Percentiles rank a stretch among this genome's conserved stretches.
Conservation (phyloP, 2,888 invertebrate genomes). For the Drosophila meridionalis region DNA sequence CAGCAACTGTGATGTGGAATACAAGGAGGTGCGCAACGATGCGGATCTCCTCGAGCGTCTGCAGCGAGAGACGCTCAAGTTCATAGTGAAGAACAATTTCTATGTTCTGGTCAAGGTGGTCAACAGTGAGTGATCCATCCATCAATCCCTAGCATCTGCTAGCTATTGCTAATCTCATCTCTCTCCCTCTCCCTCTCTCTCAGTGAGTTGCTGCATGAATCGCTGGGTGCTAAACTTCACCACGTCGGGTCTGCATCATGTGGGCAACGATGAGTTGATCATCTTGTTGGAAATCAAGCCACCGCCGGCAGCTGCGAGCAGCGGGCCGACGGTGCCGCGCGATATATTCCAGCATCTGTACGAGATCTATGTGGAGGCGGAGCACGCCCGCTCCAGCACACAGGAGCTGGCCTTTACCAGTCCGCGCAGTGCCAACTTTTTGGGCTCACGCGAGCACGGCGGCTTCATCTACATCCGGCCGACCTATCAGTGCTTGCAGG, state of each 20-base stretch:
- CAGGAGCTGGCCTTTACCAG: constrained; percentile 89
- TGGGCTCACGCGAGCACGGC: constrained; percentile 90
- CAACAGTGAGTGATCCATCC: constrained; percentile 87
- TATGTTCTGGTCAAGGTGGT: constrained; percentile 90
- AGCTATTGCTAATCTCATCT: not conserved
- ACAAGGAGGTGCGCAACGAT: constrained; percentile 85
- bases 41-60: constrained; percentile 87
- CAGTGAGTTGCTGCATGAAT: constrained; percentile 92
- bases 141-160: not conserved
- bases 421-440: constrained; percentile 85
- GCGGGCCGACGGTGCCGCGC: constrained; percentile 85
- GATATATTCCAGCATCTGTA: constrained; percentile 91
- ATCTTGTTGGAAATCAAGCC: constrained; percentile 90
- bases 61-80: constrained; percentile 88
- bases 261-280: constrained; percentile 93
- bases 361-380: constrained; percentile 88
- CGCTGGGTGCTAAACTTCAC: constrained; percentile 91
- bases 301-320: constrained; percentile 81
- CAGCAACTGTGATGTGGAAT: constrained; percentile 77
- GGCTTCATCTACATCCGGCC: constrained; percentile 93
- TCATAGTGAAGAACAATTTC: constrained; percentile 91
- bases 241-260: constrained; percentile 91
- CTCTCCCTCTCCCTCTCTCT: constrained; percentile 58
- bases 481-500: constrained; percentile 92
- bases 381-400: constrained; percentile 89